A percentile compares a stretch with the other conserved stretches of the same genome.
phyloP scores from a whole-genome alignment of 35 echinoderm and acorn worm species.

The Amphiura filiformis region DNA sequence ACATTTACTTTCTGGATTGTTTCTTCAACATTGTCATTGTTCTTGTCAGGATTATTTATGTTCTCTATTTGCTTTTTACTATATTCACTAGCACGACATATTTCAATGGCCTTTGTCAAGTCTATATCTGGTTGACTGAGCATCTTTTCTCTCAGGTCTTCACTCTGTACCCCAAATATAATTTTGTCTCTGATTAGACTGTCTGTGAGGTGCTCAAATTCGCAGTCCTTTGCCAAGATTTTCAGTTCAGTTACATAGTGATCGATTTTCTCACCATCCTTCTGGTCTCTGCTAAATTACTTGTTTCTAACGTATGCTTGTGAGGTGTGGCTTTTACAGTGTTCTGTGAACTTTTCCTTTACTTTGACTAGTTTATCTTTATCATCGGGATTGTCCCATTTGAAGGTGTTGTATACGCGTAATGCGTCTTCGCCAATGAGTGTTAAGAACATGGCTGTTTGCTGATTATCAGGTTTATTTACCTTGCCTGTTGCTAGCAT shows the following conservation, averaged over 20 bases:
- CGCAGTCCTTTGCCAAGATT: too few relatives aligned
- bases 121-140: background rate
- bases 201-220: too few relatives aligned
- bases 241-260: too few relatives aligned
- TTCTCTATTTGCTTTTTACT: background rate
- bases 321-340: background rate
- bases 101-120: background rate
- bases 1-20: background rate
- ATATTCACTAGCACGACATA: background rate
- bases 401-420: background rate
- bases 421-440: too few relatives aligned
- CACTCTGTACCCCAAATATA: background rate
- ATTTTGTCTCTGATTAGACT: too few relatives aligned
- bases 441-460: background rate
- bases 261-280: too few relatives aligned
- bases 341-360: background rate
- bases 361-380: background rate
- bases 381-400: background rate
- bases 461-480: too few relatives aligned
- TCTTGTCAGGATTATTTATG: background rate
- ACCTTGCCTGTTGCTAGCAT: too few relatives aligned
- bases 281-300: too few relatives aligned
- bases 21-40: background rate
- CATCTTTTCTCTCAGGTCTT: background rate
- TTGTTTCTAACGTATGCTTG: too few relatives aligned